Percentiles rank a stretch among this genome's conserved stretches.
These are phyloP conservation scores for Macquaria australasica DNA, from an alignment of 2,113 vertebrate species.

Conservation along the genomic window DNA sequence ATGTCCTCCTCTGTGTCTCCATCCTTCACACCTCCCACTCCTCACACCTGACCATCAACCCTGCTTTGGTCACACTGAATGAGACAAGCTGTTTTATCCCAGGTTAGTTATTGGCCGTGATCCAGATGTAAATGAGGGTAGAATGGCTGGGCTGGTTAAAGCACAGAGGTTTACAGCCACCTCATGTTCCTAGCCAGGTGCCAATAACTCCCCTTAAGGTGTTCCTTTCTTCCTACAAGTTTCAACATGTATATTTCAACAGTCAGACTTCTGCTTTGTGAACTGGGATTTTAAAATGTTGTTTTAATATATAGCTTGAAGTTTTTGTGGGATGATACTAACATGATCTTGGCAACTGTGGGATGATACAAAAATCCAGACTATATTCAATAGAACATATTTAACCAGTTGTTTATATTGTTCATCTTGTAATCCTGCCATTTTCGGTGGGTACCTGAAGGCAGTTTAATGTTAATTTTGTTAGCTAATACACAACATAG, in stretches of 20 bases:
- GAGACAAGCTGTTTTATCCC: background rate
- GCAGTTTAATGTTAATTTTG: no score
- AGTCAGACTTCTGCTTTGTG: background rate
- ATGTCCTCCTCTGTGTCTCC: background rate
- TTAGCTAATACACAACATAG: no score
- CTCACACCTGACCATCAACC: constrained; percentile 19
- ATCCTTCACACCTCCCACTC: constrained; percentile 28
- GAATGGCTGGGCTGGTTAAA: background rate
- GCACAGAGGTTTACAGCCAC: background rate
- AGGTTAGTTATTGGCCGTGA: background rate
- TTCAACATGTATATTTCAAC: constrained; percentile 3
- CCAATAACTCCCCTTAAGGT: background rate
- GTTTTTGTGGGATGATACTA: background rate
- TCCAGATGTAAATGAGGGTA: background rate
- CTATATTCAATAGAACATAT: no score
- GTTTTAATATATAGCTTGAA: background rate
- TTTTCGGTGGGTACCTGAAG: no score
- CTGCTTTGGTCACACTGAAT: background rate
- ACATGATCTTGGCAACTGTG: background rate
- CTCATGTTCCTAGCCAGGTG: background rate
- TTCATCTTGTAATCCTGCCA: no score
- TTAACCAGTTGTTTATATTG: no score
- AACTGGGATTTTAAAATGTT: background rate
- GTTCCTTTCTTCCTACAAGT: constrained; percentile 4
- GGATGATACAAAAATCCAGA: no score